phyloP scores from a whole-genome alignment of 2,888 invertebrate species.

The Amblyjoppa proteus region DNA sequence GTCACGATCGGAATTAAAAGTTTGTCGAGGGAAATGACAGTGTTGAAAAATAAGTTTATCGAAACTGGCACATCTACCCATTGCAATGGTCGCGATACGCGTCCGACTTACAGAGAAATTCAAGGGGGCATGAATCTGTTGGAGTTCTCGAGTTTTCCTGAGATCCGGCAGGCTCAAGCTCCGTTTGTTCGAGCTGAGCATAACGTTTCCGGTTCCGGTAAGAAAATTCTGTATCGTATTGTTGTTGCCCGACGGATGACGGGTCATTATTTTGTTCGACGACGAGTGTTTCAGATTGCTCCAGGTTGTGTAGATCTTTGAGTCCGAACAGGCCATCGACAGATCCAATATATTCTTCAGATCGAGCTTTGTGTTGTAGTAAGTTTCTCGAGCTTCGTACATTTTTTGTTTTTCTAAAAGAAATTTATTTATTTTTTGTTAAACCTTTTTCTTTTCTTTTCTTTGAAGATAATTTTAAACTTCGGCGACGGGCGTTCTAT shows the following conservation, averaged over 20 bases:
- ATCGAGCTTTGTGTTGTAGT: slow-evolving; percentile 78
- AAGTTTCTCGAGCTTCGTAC: slow-evolving; percentile 79
- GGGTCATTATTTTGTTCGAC: slow-evolving; percentile 83
- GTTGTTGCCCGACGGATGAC: slow-evolving; percentile 92
- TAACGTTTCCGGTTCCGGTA: slow-evolving; percentile 75
- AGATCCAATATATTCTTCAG: slow-evolving; percentile 86
- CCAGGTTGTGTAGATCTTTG: slow-evolving; percentile 94
- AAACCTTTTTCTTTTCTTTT: slow-evolving; percentile 12
- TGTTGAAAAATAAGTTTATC: neutral
- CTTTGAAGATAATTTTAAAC: neutral
- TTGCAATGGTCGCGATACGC: neutral
- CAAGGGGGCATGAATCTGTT: slow-evolving; percentile 81
- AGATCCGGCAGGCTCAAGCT: slow-evolving; percentile 93
- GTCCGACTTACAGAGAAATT: slow-evolving; percentile 89
- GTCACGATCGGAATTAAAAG: neutral
- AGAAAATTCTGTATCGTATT: slow-evolving; percentile 86
- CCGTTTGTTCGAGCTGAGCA: slow-evolving; percentile 84
- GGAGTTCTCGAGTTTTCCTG: slow-evolving; percentile 81
- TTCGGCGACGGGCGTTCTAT: neutral
- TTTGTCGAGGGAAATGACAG: neutral
- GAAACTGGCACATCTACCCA: slow-evolving; percentile 1
- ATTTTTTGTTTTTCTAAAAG: slow-evolving; percentile 82
- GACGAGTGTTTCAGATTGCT: slow-evolving; percentile 93
- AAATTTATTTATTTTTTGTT: slow-evolving; percentile 24
- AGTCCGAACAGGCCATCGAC: slow-evolving; percentile 95